phyloP scores from a whole-genome alignment of 2,113 vertebrate species.

The Oncorhynchus keta region DNA sequence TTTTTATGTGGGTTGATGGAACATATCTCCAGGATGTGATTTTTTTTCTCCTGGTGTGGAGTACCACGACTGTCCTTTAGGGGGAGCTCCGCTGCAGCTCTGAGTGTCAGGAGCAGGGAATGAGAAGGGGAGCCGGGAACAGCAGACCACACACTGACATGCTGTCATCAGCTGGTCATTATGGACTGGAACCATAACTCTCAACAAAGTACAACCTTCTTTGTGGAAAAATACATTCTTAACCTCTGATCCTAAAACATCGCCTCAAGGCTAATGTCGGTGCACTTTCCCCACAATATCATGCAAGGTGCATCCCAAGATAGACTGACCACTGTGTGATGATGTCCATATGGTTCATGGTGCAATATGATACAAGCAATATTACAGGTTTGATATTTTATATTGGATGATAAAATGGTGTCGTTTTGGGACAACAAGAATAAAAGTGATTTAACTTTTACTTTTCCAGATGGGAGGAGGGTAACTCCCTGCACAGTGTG shows the following conservation, averaged over 20 bases:
- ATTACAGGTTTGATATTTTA: neutral
- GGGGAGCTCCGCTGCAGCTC: conserved; percentile 73
- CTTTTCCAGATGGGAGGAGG: neutral
- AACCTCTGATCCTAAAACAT: conserved; percentile 9
- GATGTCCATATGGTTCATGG: too few relatives aligned
- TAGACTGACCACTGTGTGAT: too few relatives aligned
- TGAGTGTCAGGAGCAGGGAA: conserved; percentile 26
- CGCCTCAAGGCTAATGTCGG: too few relatives aligned
- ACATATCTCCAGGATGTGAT: neutral
- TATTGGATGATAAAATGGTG: conserved; percentile 50
- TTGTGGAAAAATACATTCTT: conserved; percentile 28
- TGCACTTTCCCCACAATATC: neutral
- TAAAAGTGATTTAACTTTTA: neutral
- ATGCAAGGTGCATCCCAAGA: too few relatives aligned
- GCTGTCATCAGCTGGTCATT: conserved; percentile 61
- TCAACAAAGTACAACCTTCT: conserved; percentile 30
- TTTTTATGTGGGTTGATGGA: neutral
- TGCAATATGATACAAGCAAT: neutral
- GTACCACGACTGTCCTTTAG: conserved; percentile 62
- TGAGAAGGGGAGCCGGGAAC: conserved; percentile 7
- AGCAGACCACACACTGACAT: conserved; percentile 56
- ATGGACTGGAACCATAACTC: conserved; percentile 39
- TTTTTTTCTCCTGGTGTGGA: conserved; percentile 37
- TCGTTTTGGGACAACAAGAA: neutral
- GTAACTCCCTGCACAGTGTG: conserved; percentile 21